These are phyloP conservation scores for Mergus octosetaceus DNA, from an alignment of 2,797 vertebrate genomes.

Conservation along the genomic window DNA sequence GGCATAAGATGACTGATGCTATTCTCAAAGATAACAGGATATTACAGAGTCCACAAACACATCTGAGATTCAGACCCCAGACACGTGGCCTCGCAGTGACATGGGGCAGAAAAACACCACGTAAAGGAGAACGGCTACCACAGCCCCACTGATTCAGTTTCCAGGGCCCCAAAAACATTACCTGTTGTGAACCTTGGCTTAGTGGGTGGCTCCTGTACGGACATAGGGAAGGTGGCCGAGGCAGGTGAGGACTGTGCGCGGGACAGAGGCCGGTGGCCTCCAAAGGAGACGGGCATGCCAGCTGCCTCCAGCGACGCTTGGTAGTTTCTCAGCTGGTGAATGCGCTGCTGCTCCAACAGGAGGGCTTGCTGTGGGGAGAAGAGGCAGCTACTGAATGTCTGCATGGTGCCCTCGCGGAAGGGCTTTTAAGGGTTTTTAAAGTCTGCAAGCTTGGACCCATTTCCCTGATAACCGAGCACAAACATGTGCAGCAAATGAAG, in stretches of 20 bases:
- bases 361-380: slow-evolving; percentile 87
- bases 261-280: slow-evolving; percentile 92
- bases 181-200: slow-evolving; percentile 97
- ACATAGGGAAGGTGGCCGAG: slow-evolving; percentile 91
- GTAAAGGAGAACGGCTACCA: fast-evolving
- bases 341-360: slow-evolving; percentile 93
- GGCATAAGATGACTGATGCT: neutral
- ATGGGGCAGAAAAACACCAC: neutral
- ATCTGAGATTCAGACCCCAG: neutral
- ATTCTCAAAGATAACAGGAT: neutral
- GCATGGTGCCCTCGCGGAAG: neutral
- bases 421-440: neutral
- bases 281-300: slow-evolving; percentile 88
- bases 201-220: slow-evolving; percentile 86
- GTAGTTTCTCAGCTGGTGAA: slow-evolving; percentile 96
- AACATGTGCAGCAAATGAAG: fast-evolving
- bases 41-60: fast-evolving
- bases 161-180: neutral
- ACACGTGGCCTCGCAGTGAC: neutral
- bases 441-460: neutral
- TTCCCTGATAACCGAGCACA: neutral
- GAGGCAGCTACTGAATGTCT: neutral
- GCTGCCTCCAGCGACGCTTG: slow-evolving; percentile 96
- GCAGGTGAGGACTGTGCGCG: slow-evolving; percentile 95
- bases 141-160: neutral